Evolutionary conservation across 2,888 invertebrate species (phyloP).

Genomic region (Limulus polyphemus): DNA sequence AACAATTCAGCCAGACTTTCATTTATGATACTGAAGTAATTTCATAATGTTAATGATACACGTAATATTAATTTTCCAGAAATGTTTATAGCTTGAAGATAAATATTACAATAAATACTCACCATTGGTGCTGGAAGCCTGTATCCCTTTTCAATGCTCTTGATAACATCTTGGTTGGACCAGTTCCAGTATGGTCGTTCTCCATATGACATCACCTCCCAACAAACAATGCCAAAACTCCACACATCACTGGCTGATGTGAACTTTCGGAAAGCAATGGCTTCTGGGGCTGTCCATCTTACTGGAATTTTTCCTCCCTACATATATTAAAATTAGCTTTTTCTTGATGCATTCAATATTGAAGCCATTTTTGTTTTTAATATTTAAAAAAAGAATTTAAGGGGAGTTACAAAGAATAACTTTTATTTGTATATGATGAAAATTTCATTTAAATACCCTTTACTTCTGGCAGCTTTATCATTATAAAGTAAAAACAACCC

Average conservation of each 20-base stretch:
- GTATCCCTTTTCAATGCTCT: conserved; percentile 95
- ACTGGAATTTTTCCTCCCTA: conserved; percentile 94
- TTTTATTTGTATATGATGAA: too few relatives aligned
- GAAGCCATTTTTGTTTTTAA: not conserved
- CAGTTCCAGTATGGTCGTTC: conserved; percentile 99
- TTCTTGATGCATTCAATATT: not conserved
- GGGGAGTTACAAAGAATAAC: not conserved
- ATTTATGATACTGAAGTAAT: too few relatives aligned
- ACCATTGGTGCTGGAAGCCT: conserved; percentile 49
- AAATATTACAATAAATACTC: conserved; percentile 12
- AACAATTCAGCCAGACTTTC: too few relatives aligned
- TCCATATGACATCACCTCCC: conserved; percentile 99
- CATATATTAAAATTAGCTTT: not conserved
- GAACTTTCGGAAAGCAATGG: conserved; percentile 96
- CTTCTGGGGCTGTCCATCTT: conserved; percentile 97
- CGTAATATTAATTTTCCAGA: too few relatives aligned
- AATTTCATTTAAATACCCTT: too few relatives aligned
- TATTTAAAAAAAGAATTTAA: not conserved
- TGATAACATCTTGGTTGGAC: conserved; percentile 98
- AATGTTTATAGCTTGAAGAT: too few relatives aligned
- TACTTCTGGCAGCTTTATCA: too few relatives aligned
- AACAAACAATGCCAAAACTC: conserved; percentile 98
- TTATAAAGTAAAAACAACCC: too few relatives aligned
- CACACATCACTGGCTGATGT: conserved; percentile 99
- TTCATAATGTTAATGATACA: too few relatives aligned